A percentile compares a stretch with the other conserved stretches of the same genome.
Evolutionary conservation across 2,113 vertebrate species (phyloP).

Genomic region (Neogale vison): DNA sequence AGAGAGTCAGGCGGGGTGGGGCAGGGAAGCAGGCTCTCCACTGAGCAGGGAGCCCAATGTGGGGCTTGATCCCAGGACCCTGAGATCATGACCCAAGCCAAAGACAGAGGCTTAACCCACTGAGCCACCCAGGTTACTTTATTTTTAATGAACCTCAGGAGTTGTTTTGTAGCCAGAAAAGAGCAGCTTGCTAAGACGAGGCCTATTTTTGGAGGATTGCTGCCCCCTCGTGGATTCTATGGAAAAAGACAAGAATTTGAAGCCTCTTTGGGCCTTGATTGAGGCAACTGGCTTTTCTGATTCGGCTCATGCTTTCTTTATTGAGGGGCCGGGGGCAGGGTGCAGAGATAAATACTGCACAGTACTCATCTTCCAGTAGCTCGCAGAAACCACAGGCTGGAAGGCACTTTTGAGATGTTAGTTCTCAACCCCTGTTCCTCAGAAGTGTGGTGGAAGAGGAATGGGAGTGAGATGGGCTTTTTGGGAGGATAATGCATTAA

Average conservation of each 20-base stretch:
- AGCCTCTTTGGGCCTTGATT: neutral
- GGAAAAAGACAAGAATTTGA: neutral
- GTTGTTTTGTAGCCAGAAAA: neutral
- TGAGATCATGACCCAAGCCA: too few relatives aligned
- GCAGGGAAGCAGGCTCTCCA: too few relatives aligned
- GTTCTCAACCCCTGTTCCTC: neutral
- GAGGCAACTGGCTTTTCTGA: neutral
- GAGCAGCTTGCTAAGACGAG: neutral
- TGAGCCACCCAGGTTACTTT: too few relatives aligned
- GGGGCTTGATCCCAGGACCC: too few relatives aligned
- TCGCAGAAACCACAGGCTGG: neutral
- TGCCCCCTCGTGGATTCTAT: conserved; percentile 52
- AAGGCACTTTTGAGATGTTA: neutral
- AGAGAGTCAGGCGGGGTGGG: too few relatives aligned
- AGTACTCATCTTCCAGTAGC: neutral
- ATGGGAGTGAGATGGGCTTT: neutral
- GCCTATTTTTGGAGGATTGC: conserved; percentile 48
- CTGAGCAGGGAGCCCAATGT: too few relatives aligned
- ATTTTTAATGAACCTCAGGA: neutral
- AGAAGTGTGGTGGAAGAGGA: neutral
- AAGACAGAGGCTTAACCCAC: too few relatives aligned
- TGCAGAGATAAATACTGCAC: neutral
- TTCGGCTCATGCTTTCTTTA: neutral
- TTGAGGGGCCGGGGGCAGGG: neutral
- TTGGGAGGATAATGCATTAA: neutral